Conservation (phyloP, 2,797 vertebrate species). For the Anableps anableps region DNA sequence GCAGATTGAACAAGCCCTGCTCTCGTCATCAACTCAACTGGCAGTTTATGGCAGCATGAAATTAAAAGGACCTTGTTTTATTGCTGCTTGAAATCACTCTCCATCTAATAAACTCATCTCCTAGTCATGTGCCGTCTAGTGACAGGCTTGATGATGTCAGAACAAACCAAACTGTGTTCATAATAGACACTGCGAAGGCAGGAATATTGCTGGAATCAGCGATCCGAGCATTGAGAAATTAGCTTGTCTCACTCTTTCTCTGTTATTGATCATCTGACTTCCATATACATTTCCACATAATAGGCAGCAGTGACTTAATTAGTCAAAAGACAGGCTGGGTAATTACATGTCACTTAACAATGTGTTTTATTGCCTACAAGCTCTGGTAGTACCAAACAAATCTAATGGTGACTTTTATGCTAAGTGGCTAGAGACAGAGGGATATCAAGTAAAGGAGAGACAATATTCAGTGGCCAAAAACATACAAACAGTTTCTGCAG, state of each 20-base stretch:
- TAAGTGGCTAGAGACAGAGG: conserved; percentile 41
- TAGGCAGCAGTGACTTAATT: conserved; percentile 77
- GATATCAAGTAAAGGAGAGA: not conserved
- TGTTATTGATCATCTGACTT: conserved; percentile 82
- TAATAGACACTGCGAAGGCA: conserved; percentile 30
- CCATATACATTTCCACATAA: conserved; percentile 76
- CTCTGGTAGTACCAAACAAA: conserved; percentile 44
- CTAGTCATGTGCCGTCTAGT: not conserved
- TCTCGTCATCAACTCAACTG: conserved; percentile 50
- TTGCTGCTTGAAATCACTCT: conserved; percentile 40
- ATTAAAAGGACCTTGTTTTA: conserved; percentile 67
- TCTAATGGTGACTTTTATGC: conserved; percentile 68
- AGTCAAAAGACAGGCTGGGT: conserved; percentile 76
- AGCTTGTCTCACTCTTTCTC: conserved; percentile 66
- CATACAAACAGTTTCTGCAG: not conserved
- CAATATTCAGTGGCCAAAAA: not conserved
- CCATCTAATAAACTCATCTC: conserved; percentile 17
- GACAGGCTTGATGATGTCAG: conserved; percentile 30
- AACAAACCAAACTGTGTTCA: not conserved
- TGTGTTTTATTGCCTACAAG: conserved; percentile 78
- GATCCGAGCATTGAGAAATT: conserved; percentile 62
- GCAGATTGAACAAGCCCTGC: conserved; percentile 22
- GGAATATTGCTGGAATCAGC: conserved; percentile 60
- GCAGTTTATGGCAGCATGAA: conserved; percentile 62
- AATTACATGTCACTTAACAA: conserved; percentile 81